These are phyloP conservation scores for Osedax frankpressi DNA, from an alignment of 2,888 invertebrate genomes.

Conservation along the genomic window DNA sequence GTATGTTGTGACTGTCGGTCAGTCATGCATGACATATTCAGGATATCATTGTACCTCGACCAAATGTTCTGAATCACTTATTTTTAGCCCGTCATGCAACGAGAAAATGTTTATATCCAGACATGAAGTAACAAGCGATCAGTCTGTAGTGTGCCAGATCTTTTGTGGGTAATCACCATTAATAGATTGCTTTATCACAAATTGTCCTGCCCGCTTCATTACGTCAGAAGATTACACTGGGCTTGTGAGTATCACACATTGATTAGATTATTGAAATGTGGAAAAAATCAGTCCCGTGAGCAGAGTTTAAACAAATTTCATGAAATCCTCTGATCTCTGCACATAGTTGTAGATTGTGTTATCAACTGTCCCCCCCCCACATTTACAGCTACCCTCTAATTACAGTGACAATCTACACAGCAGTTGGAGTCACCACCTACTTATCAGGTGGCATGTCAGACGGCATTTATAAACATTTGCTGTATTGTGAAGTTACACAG, in stretches of 20 bases:
- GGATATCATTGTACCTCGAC: background rate
- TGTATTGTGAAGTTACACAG: background rate
- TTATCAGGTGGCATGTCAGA: background rate
- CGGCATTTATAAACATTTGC: background rate
- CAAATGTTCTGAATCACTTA: background rate
- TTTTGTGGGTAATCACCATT: background rate
- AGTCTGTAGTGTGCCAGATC: background rate
- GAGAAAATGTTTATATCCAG: background rate
- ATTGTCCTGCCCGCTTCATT: background rate
- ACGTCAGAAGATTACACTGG: background rate
- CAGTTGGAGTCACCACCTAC: background rate
- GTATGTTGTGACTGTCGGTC: background rate
- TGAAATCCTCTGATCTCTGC: background rate
- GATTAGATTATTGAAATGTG: constrained; percentile 5
- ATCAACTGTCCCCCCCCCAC: background rate
- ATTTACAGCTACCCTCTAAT: constrained; percentile 5
- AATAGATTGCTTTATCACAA: constrained; percentile 7
- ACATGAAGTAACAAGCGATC: background rate
- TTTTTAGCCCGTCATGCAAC: constrained; percentile 5
- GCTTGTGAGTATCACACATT: background rate
- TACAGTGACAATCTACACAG: background rate
- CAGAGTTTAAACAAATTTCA: constrained; percentile 1
- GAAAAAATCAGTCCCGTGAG: background rate
- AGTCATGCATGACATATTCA: background rate
- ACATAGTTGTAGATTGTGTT: background rate